phyloP scores from a whole-genome alignment of 2,113 vertebrate genomes.

The Campylomormyrus tamandua region DNA sequence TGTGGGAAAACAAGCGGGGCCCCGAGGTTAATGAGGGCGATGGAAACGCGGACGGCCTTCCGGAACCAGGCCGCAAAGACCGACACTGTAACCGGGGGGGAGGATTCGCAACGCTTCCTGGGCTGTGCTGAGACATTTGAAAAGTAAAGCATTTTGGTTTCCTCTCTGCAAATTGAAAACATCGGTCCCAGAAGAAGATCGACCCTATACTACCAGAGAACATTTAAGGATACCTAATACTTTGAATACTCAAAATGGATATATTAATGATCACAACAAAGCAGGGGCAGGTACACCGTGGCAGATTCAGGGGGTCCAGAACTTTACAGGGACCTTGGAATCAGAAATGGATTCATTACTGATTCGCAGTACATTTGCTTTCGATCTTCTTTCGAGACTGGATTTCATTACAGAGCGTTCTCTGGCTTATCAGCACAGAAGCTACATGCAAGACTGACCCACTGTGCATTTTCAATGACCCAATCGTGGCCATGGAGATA shows the following conservation, averaged over 20 bases:
- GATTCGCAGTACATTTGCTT: not conserved
- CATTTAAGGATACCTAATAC: not conserved
- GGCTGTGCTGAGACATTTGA: not conserved
- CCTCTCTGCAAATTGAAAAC: not conserved
- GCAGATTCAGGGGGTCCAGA: not conserved
- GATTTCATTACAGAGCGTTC: not conserved
- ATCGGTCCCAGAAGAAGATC: not conserved
- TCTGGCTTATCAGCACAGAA: not conserved
- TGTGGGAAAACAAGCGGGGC: slow-evolving; percentile 3
- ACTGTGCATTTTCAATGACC: not conserved
- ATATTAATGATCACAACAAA: not conserved
- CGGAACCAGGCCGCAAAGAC: not conserved
- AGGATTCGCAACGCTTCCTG: not conserved
- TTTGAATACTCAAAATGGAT: not conserved
- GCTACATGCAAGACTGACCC: not conserved
- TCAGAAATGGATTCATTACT: not conserved
- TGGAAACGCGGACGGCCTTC: not conserved
- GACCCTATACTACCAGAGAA: not conserved
- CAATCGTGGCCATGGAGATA: not conserved
- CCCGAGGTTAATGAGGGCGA: not conserved
- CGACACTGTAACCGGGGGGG: not conserved
- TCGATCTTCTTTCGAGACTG: not conserved
- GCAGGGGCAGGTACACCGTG: not conserved
- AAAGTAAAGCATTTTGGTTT: not conserved
- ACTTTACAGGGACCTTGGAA: not conserved